Percentiles rank a stretch among this genome's conserved stretches.
Evolutionary conservation across 1,140 invertebrate genomes (phyloP).

Genomic region (Araneus ventricosus): DNA sequence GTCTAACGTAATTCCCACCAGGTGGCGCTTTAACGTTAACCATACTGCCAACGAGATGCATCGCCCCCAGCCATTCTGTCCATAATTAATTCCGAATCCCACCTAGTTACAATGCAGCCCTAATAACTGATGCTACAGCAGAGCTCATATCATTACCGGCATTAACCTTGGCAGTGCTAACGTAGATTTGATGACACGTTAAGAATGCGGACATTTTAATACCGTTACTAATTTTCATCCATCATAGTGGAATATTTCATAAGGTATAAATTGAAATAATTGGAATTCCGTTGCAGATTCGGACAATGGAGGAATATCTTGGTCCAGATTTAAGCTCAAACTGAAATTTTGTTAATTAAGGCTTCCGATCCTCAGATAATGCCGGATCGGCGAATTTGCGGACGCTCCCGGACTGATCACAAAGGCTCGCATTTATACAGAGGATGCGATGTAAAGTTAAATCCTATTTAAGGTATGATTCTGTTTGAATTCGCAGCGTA

Average conservation of each 20-base stretch:
- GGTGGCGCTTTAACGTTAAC: too few species aligned
- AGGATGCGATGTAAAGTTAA: neutral
- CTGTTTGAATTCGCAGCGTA: neutral
- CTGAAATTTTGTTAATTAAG: constrained; percentile 6
- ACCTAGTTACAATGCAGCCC: neutral
- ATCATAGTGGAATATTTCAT: neutral
- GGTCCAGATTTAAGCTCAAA: neutral
- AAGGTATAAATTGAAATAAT: constrained; percentile 6
- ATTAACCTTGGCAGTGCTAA: neutral
- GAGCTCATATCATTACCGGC: neutral
- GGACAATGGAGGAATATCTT: neutral
- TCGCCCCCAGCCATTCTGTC: too few species aligned
- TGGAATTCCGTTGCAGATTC: neutral
- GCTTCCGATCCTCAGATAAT: neutral
- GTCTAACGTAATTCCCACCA: too few species aligned
- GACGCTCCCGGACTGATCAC: neutral
- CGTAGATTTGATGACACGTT: neutral
- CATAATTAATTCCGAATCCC: too few species aligned
- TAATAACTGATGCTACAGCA: neutral
- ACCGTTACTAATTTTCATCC: neutral
- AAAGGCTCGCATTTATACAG: neutral
- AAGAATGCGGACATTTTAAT: neutral
- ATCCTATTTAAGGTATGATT: neutral
- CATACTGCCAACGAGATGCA: too few species aligned
- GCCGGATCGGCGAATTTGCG: neutral